These are phyloP conservation scores for Odontothrips loti DNA, from an alignment of 2,888 invertebrate genomes.

Conservation along the genomic window DNA sequence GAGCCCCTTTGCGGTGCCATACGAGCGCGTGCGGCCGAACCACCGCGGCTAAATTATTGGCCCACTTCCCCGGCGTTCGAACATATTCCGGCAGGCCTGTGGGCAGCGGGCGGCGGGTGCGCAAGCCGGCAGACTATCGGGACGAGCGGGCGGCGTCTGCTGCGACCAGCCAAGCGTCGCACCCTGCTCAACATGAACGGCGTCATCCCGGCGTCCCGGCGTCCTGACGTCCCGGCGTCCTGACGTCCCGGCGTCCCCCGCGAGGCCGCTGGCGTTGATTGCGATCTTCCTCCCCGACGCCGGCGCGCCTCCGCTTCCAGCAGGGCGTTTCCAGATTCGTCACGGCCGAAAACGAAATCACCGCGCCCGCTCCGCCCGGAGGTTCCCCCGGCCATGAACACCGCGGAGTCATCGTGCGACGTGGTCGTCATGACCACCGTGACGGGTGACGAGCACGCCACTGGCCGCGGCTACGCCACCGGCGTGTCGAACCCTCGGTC, in stretches of 20 bases:
- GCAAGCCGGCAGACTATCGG: not conserved
- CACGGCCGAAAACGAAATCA: not conserved
- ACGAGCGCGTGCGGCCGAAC: too few relatives aligned
- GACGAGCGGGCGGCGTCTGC: not conserved
- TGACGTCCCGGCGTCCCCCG: not conserved
- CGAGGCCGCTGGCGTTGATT: not conserved
- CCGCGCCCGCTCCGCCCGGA: not conserved
- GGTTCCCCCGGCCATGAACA: not conserved
- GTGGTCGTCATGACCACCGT: not conserved
- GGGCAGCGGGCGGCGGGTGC: not conserved
- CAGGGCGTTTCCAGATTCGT: not conserved
- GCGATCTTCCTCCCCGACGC: conserved; percentile 5
- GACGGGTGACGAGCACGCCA: not conserved
- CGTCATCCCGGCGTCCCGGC: not conserved
- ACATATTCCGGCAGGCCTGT: not conserved
- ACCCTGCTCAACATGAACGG: too few relatives aligned
- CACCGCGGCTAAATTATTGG: not conserved
- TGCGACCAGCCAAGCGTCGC: not conserved
- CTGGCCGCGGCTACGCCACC: not conserved
- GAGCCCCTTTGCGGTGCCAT: not conserved
- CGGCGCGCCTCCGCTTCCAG: not conserved
- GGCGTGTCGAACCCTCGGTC: not conserved
- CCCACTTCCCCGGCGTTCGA: not conserved
- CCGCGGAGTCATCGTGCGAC: not conserved
- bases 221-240: not conserved